Evolutionary conservation across 2,888 invertebrate species (phyloP), one percentile per base, ranked within the genome.

Genomic region (Stenolophus ochropezus): DNA sequence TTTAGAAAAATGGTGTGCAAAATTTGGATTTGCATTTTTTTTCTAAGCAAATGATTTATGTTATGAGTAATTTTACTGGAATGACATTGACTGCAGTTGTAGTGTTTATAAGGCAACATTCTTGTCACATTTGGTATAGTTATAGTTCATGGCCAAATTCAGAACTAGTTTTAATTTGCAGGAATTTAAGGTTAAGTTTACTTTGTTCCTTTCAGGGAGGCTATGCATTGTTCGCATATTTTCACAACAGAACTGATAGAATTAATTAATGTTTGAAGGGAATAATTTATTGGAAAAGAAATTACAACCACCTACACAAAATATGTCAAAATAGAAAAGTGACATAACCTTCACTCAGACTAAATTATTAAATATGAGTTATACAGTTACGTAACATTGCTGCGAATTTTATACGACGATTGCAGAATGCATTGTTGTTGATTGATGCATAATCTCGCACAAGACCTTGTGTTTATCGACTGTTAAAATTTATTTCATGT

Each of bases 341-440:
- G 4, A 21, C 4, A 61, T 61, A 61, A 61, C 61, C 61, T 61
- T 61, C 61, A 14, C 14, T 61, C 23, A 23, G 61, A 23, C 61
- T 61, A 61, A 61, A 61, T 53, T 23, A 23, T 61, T 20, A 61
- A 61, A 61, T 61, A 61, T 61, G 61, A 61, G 5, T 61, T 61
- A 25, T 61, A 23, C 23, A 61, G 61, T 61, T 61, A 4, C 25
- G 14, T 14, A 61, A 61, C 25, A 23, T 23, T 25, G 6, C 4
- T 21, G 21, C 14, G n/a, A 61, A 14, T 61, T 61, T 56, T 61
- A 61, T 14, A 23, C 14, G n/a, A n/a, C 14, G 61, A 25, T n/a
- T 61, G 23, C 14, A 23, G 25, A 61, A 61, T 61, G 61, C 33
- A 42, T 42, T 42, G 33, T 42, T 0, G 1, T 1, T 11, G 33